Base-by-base conservation (phyloP, 2,113 vertebrate species). In the Plestiodon gilberti region DNA sequence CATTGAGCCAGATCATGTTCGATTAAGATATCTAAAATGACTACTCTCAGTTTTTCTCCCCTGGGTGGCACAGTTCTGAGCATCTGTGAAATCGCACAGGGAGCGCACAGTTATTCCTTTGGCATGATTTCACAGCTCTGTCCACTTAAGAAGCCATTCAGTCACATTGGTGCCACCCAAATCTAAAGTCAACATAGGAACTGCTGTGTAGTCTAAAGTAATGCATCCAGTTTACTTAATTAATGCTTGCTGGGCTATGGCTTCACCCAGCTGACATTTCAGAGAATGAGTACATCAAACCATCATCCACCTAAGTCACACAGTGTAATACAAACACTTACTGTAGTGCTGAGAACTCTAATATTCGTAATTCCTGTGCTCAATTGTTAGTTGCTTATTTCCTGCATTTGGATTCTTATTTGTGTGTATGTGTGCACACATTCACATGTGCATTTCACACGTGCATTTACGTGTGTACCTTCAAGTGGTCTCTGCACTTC, bases 101-200 rank as follows among this genome's bases (percentile, higher is more conserved):
- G 87, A 89, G 38, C 67, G n/a, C n/a, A n/a, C n/a, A 74, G 78
- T 43, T 80, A 86, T 84, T 92, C 33, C 82, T 87, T 89, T 88
- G 83, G 89, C 87, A 20, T 90, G 90, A 83, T 86, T 93, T 69
- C 91, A 93, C 67, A 81, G 64, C 82, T 86, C 85, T 83, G 89
- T 83, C 75, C 67, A 89, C 82, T 81, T 84, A 84, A 88, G 70
- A 84, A 59, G 76, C 89, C 87, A 80, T 80, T 85, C 65, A 90
- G 86, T 88, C 85, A 87, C 70, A 71, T 55, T 95, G 90, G 90
- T 90, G 78, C 88, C 87, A 91, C 91, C 88, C 85, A 92, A 92
- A 90, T 76, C 89, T 88, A 86, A 94, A 94, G 92, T 61, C 55
- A 89, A 86, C 84, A 91, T 62, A 88, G 77, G 77, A 65, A 89